Base-by-base conservation (phyloP, 2,113 vertebrate genomes). In the Acrocephalus arundinaceus region DNA sequence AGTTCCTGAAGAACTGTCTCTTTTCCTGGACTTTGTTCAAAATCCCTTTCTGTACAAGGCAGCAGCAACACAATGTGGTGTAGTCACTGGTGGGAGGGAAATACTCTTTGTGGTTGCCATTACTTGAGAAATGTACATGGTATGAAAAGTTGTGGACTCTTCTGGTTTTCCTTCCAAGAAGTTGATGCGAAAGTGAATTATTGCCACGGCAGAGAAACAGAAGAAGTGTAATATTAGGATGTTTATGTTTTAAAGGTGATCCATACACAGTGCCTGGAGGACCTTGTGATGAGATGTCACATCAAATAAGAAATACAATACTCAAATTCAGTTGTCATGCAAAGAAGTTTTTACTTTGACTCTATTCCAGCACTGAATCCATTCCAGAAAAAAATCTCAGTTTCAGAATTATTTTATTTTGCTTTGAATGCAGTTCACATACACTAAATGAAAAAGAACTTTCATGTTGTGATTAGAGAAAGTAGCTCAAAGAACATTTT, bases 401-500 rank as follows among this genome's bases (percentile, higher is more conserved):
- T 87, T 95, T 94, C 73, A 61, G 54, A 89, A 88, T 80, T 8
- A 79, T 70, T 67, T 92, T 92, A 41, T 89, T 93, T 93, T 91
- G 25, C 66, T 95, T 72, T 91, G 93, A 92, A 94, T 9, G 2
- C 68, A 86, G 21, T 79, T 96, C 63, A 90, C 58, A 86, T 70
- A 27, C 62, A 65, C 31, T 82, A 81, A 94, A 92, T 95, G 85
- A 93, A 66, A 89, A 89, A 77, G 67, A 90, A 62, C 67, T 90
- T 88, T 86, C 87, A 57, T 82, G 62, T 94, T 95, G 61, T 92
- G 74, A n/a, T 90, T 96, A 74, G 63, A 89, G 61, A 90, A 96
- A 96, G 94, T 91, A 95, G 75, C 71, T 90, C 68, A 55, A 96
- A 68, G 93, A 96, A 67, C 25, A 43, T 58, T 93, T 96, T 95